Evolutionary conservation across 2,888 invertebrate species (phyloP).

Genomic region (Nasonovia ribisnigri): DNA sequence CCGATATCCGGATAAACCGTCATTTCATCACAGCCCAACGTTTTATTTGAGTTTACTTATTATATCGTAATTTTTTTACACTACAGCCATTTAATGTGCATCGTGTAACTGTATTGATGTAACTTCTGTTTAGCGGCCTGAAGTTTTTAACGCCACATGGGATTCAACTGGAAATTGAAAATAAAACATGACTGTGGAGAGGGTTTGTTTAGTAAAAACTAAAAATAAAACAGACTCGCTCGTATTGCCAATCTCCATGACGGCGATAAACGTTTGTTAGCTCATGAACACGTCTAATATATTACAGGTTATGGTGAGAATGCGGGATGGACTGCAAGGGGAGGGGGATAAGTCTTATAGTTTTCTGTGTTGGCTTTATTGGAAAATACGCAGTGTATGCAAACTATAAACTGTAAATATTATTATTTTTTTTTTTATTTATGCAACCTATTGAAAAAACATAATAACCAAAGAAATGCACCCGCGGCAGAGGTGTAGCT

Average conservation of each 20-base stretch:
- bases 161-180: background rate
- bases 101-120: background rate
- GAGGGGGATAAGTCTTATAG: background rate
- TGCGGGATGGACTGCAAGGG: background rate
- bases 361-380: background rate
- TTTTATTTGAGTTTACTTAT: background rate
- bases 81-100: background rate
- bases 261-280: background rate
- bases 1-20: background rate
- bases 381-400: background rate
- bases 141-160: background rate
- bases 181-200: background rate
- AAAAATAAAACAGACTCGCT: background rate
- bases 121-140: background rate
- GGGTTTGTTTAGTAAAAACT: background rate
- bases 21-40: background rate
- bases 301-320: background rate
- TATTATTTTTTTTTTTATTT: background rate
- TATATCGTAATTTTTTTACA: background rate
- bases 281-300: background rate
- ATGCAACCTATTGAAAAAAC: background rate
- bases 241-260: background rate
- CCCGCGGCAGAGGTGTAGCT: background rate
- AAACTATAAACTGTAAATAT: background rate
- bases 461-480: background rate